Evolutionary conservation across 1,140 invertebrate species (phyloP).

Genomic region (Drosophila orosa): DNA sequence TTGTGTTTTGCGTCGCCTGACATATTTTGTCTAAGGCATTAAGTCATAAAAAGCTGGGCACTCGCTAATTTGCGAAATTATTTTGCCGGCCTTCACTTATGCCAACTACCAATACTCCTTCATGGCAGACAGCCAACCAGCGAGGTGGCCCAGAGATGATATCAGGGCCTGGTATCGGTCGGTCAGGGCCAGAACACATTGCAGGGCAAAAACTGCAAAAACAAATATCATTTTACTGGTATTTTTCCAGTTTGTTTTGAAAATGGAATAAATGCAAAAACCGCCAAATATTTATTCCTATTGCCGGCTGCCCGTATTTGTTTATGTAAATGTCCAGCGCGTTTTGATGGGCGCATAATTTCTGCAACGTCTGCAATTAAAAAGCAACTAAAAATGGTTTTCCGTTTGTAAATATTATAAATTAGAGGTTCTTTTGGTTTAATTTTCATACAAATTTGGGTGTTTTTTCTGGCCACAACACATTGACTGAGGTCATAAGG

Average conservation of each 20-base stretch:
- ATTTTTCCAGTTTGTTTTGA: constrained; percentile 35
- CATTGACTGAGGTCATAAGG: constrained; percentile 4
- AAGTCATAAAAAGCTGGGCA: constrained; percentile 72
- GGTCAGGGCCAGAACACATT: constrained; percentile 20
- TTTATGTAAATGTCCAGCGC: constrained; percentile 53
- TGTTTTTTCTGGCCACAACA: neutral
- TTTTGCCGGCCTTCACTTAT: constrained; percentile 14
- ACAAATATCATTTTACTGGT: constrained; percentile 52
- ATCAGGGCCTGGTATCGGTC: constrained; percentile 20
- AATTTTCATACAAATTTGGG: constrained; percentile 8
- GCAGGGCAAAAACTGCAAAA: constrained; percentile 30
- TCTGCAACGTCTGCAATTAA: constrained; percentile 24
- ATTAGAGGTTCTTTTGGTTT: neutral
- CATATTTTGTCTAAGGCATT: constrained; percentile 56
- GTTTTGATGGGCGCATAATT: constrained; percentile 39
- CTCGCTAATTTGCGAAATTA: constrained; percentile 67
- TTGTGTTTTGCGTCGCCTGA: constrained; percentile 21
- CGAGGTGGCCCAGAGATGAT: constrained; percentile 2
- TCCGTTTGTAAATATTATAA: constrained; percentile 5
- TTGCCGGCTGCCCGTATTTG: constrained; percentile 44
- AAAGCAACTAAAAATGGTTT: constrained; percentile 19
- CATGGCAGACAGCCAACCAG: neutral
- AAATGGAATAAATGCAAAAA: constrained; percentile 28
- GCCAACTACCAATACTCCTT: constrained; percentile 4
- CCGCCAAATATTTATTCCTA: constrained; percentile 43